These are phyloP conservation scores for Scylla paramamosain DNA, from an alignment of 1,140 invertebrate species.

Conservation along the genomic window DNA sequence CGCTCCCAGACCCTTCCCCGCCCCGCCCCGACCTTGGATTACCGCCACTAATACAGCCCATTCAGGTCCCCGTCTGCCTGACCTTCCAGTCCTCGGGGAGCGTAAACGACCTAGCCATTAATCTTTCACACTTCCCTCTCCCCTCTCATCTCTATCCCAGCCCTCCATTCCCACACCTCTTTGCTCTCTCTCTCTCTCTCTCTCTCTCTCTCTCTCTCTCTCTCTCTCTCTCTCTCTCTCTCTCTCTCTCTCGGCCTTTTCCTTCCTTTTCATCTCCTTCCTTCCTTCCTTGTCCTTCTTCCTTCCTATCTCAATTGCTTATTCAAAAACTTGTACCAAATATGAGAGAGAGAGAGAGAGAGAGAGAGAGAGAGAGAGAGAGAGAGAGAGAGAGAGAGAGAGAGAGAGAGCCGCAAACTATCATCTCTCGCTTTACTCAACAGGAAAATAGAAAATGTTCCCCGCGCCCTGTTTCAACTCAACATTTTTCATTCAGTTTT, in stretches of 20 bases:
- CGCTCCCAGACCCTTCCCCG: too few species aligned
- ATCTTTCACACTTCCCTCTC: neutral
- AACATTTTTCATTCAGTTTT: constrained; percentile 14
- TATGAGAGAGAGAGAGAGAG: neutral
- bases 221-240: neutral
- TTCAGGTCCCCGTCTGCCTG: neutral
- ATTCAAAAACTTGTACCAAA: neutral
- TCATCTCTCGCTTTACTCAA: neutral
- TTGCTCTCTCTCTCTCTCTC: too few species aligned
- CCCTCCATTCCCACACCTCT: too few species aligned
- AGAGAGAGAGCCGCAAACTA: neutral
- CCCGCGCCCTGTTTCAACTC: neutral
- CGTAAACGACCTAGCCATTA: neutral
- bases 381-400: neutral
- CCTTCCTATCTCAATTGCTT: neutral
- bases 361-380: neutral
- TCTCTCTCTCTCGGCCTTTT: too few species aligned
- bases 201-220: too few species aligned
- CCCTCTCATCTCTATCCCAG: too few species aligned
- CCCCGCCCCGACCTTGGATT: too few species aligned
- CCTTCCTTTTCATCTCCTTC: too few species aligned
- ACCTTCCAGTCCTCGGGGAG: neutral
- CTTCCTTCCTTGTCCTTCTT: neutral
- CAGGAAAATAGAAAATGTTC: neutral
- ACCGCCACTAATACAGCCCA: neutral